Evolutionary conservation across 2,888 invertebrate species (phyloP), one percentile per base, ranked within the genome.

Genomic region (Linnaemya vulpina): DNA sequence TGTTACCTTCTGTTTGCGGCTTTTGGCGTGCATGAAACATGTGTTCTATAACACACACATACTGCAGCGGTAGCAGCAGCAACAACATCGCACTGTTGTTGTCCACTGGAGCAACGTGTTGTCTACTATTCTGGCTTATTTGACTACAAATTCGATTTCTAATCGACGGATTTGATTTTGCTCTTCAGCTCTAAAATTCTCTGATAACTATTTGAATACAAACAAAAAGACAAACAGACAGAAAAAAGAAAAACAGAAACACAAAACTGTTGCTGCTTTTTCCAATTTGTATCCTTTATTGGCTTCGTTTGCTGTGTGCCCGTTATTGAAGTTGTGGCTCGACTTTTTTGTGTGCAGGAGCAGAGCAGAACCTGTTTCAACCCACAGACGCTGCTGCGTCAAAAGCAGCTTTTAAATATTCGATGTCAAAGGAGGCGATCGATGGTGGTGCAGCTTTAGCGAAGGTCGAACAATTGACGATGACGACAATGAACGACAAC

Each of bases 111-210:
- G 43, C 58, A 73, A 49, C 49, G 60, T 74, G 68, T 68, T 60
- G 53, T 43, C 53, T 67, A 40, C 70, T 76, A 55, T 71, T 82
- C 43, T 49, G 63, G 58, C 46, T 55, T 46, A 46, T 67, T 62
- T 53, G 35, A 63, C 83, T 83, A 86, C 83, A 81, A 86, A 84
- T 86, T 90, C 91, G 90, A 90, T 90, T 90, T 89, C 90, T 85
- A 89, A 90, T 91, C 90, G 91, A 89, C 89, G 91, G 88, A 90
- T 89, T 90, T 91, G 88, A 89, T 90, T 90, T 87, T 77, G 79
- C 51, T 40, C 70, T 84, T 76, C 79, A 79, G 80, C 84, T 90
- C 38, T 15, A 20, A 73, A 70, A 53, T 89, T 90, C 90, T 90
- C 90, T 90, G 91, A 91, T 91, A 90, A 89, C 87, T 88, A 91